Conservation (phyloP, 2,797 vertebrate species). For the Poeciliopsis presidionis region DNA sequence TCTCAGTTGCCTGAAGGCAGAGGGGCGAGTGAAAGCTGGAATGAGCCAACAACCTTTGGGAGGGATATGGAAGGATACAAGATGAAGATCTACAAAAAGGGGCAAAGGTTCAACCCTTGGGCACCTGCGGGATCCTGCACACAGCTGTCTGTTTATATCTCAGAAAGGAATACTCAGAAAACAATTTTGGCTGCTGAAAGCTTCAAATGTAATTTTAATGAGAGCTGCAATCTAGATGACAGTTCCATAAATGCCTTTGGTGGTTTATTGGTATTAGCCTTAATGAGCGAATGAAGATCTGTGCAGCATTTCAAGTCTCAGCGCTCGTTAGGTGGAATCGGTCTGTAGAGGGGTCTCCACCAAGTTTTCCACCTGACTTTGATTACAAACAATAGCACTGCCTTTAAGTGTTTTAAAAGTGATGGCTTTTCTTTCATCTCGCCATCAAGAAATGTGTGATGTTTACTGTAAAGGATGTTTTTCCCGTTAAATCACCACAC, state of each 20-base stretch:
- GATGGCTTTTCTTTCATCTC: slow-evolving; percentile 45
- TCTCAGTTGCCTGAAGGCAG: slow-evolving; percentile 44
- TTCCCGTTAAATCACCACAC: slow-evolving; percentile 10
- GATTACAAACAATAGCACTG: slow-evolving; percentile 32
- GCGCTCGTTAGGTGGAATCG: slow-evolving; percentile 64
- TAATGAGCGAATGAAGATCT: slow-evolving; percentile 73
- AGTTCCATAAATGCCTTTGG: slow-evolving; percentile 63
- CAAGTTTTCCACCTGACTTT: slow-evolving; percentile 42
- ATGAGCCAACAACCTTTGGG: slow-evolving; percentile 53
- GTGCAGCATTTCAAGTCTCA: slow-evolving; percentile 53
- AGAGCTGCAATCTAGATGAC: slow-evolving; percentile 64
- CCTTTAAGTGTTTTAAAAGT: slow-evolving; percentile 46
- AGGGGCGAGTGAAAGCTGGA: slow-evolving; percentile 65
- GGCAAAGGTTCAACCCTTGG: slow-evolving; percentile 56
- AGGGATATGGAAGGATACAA: slow-evolving; percentile 37
- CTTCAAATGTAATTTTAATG: slow-evolving; percentile 76
- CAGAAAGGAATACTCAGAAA: slow-evolving; percentile 39
- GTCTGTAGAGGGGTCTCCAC: slow-evolving; percentile 53
- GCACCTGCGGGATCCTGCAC: slow-evolving; percentile 46
- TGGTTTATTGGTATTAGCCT: slow-evolving; percentile 69
- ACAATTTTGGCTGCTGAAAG: slow-evolving; percentile 58
- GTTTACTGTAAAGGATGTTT: slow-evolving; percentile 57
- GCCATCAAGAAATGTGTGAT: slow-evolving; percentile 43
- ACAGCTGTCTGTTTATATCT: slow-evolving; percentile 63
- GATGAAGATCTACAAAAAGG: slow-evolving; percentile 56